Percentiles rank a stretch among this genome's conserved stretches.
Evolutionary conservation across 2,113 vertebrate genomes (phyloP).

Genomic region (Coregonus clupeaformis): DNA sequence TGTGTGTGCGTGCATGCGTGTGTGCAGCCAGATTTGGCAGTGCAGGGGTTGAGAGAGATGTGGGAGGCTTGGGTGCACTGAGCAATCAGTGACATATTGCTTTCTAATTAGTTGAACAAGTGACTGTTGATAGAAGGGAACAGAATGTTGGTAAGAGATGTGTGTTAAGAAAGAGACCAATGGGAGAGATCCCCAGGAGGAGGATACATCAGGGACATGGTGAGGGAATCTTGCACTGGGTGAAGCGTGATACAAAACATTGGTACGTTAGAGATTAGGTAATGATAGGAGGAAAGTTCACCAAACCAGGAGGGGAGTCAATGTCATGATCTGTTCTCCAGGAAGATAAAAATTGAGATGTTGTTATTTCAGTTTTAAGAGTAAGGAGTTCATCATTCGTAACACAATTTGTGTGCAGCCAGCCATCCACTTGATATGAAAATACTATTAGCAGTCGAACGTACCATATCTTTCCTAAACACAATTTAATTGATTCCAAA

Average conservation of each 20-base stretch:
- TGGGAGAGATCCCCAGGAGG: conserved; percentile 21
- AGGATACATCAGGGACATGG: conserved; percentile 36
- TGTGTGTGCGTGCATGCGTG: neutral
- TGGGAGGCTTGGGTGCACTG: neutral
- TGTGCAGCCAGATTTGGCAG: neutral
- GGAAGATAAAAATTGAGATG: no score
- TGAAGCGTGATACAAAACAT: conserved; percentile 42
- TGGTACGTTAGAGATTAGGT: conserved; percentile 40
- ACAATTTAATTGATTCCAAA: no score
- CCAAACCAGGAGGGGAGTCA: neutral
- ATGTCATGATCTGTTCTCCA: neutral
- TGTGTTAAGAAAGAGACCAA: conserved; percentile 19
- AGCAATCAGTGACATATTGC: conserved; percentile 44
- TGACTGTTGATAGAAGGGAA: conserved; percentile 53
- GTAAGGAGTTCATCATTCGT: no score
- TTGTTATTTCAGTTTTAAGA: no score
- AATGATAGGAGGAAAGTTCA: conserved; percentile 18
- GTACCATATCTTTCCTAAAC: no score
- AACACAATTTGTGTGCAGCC: no score
- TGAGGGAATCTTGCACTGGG: conserved; percentile 23
- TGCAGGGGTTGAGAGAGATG: neutral
- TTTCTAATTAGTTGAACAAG: conserved; percentile 54
- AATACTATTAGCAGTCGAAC: no score
- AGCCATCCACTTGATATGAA: no score
- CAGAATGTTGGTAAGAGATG: conserved; percentile 33